Evolutionary conservation across 2,797 vertebrate species (phyloP).

Genomic region (Thripadectes ignobilis): DNA sequence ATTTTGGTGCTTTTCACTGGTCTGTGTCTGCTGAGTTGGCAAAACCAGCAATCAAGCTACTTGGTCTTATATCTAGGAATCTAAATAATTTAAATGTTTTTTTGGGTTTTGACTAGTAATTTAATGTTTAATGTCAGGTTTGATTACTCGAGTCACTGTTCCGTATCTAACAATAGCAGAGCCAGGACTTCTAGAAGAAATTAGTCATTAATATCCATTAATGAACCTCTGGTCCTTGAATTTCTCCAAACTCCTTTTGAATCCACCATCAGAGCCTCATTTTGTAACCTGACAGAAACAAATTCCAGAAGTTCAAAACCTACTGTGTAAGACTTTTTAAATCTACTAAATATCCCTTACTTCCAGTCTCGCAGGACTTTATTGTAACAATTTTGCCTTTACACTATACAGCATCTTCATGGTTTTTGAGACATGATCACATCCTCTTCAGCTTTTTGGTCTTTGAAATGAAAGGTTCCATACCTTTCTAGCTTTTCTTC

Average conservation of each 20-base stretch:
- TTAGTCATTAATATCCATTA: not conserved
- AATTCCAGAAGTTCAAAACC: not conserved
- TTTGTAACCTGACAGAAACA: not conserved
- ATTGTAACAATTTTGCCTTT: not conserved
- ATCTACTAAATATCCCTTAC: not conserved
- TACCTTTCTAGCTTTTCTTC: not conserved
- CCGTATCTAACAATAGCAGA: not conserved
- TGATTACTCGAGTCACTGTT: not conserved
- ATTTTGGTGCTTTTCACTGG: not conserved
- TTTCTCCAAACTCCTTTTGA: not conserved
- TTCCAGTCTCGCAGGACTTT: not conserved
- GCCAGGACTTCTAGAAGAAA: not conserved
- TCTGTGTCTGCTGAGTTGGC: not conserved
- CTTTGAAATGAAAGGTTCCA: not conserved
- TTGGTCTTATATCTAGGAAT: not conserved
- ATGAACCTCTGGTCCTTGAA: not conserved
- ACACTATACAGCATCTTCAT: not conserved
- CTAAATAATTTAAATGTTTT: not conserved
- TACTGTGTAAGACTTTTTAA: not conserved
- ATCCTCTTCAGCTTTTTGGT: not conserved
- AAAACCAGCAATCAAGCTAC: not conserved
- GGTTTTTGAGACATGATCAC: not conserved
- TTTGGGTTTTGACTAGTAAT: not conserved
- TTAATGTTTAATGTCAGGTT: not conserved
- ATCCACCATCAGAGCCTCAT: not conserved